Evolutionary conservation across 1,140 invertebrate genomes (phyloP).

Genomic region (Frieseomelitta varia): DNA sequence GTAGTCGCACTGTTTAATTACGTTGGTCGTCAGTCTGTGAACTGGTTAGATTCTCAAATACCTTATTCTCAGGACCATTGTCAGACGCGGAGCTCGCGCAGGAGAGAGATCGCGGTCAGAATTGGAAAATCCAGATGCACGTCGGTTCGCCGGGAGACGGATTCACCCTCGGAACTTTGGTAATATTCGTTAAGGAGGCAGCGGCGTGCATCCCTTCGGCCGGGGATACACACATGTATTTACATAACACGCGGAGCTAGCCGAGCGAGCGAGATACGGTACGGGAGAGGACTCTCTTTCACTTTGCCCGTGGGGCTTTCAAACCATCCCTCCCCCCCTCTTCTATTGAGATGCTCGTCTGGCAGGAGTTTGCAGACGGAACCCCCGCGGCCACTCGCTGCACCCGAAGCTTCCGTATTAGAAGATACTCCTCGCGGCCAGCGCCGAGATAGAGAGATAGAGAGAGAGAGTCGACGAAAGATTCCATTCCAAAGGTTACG

Average conservation of each 20-base stretch:
- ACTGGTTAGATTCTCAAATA: neutral
- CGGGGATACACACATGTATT: conserved; percentile 55
- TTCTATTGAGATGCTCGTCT: conserved; percentile 40
- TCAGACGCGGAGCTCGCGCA: too few relatives aligned
- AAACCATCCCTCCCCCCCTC: neutral
- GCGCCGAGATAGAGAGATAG: too few relatives aligned
- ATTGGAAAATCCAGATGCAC: conserved; percentile 11
- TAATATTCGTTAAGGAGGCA: conserved; percentile 67
- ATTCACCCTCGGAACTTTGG: conserved; percentile 52
- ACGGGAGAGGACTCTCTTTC: conserved; percentile 40
- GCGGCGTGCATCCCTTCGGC: conserved; percentile 28
- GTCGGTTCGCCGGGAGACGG: neutral
- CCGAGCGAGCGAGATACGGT: neutral
- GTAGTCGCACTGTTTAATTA: neutral
- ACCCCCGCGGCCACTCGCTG: conserved; percentile 58
- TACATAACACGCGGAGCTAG: conserved; percentile 57
- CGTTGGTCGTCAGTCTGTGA: neutral
- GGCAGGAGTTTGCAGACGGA: conserved; percentile 60
- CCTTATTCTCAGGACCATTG: too few relatives aligned
- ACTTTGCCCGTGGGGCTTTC: conserved; percentile 30
- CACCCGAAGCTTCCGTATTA: conserved; percentile 45
- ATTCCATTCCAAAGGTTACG: conserved; percentile 33
- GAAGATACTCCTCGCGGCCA: neutral
- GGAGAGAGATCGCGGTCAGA: too few relatives aligned
- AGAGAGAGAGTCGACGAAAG: conserved; percentile 37